Evolutionary conservation across 53 echinoderm and acorn worm genomes (phyloP).

Genomic region (Crossaster papposus): DNA sequence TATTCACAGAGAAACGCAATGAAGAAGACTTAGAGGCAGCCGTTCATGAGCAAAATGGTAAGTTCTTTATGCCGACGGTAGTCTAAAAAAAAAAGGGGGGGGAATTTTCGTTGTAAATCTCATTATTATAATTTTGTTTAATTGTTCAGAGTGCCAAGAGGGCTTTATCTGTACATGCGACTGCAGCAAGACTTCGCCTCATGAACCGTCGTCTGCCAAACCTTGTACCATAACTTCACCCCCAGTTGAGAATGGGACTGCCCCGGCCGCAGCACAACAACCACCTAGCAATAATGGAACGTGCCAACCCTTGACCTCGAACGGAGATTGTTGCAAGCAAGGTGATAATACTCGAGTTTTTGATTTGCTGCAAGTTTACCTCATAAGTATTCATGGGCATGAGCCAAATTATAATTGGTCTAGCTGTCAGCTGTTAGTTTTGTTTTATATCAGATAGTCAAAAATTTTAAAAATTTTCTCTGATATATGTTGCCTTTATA

Average conservation of each 20-base stretch:
- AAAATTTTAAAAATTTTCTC: no score
- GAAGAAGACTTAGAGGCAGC: slow-evolving; percentile 5
- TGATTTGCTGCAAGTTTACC: neutral
- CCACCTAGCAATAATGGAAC: slow-evolving; percentile 21
- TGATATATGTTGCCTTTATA: no score
- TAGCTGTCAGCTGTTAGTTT: no score
- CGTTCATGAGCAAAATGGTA: slow-evolving; percentile 18
- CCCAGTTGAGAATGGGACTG: slow-evolving; percentile 3
- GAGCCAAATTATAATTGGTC: no score
- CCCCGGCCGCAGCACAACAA: slow-evolving; percentile 6
- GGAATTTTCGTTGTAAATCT: no score
- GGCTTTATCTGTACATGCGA: slow-evolving; percentile 52
- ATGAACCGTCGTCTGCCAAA: neutral
- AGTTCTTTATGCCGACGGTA: neutral
- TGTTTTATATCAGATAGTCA: no score
- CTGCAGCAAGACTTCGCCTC: slow-evolving; percentile 38
- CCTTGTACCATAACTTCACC: slow-evolving; percentile 4
- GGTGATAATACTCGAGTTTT: neutral
- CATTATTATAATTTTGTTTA: neutral
- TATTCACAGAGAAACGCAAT: slow-evolving; percentile 30
- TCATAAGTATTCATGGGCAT: neutral
- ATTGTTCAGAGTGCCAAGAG: slow-evolving; percentile 31
- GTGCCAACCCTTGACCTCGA: slow-evolving; percentile 36
- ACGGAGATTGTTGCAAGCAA: slow-evolving; percentile 6
- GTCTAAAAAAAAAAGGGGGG: neutral